These are phyloP conservation scores for Eumaeus atala DNA, from an alignment of 1,140 invertebrate genomes.

Conservation along the genomic window DNA sequence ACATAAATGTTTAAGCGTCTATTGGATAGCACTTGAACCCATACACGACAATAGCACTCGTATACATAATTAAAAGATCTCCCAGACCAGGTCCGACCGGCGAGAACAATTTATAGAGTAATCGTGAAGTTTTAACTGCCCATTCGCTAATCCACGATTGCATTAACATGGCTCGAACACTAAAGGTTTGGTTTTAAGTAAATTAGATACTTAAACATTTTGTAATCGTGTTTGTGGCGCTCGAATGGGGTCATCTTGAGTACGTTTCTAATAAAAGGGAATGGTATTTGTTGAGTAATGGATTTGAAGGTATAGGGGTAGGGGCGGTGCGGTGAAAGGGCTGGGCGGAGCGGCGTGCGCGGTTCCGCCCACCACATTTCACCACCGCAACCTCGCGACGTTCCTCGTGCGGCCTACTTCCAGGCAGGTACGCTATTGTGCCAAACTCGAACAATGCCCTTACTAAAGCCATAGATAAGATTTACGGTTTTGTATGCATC, in stretches of 20 bases:
- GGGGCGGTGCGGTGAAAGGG: constrained; percentile 67
- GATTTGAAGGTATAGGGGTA: constrained; percentile 51
- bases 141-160: constrained; percentile 44
- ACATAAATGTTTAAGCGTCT: constrained; percentile 7
- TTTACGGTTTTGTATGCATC: constrained; percentile 33
- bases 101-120: constrained; percentile 35
- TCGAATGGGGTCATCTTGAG: constrained; percentile 46
- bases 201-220: constrained; percentile 24
- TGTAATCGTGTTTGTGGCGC: constrained; percentile 35
- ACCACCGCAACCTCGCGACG: constrained; percentile 55
- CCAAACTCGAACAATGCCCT: constrained; percentile 59
- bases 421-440: constrained; percentile 56
- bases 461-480: constrained; percentile 63
- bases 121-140: constrained; percentile 36
- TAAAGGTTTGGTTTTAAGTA: constrained; percentile 12
- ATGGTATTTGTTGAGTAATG: constrained; percentile 47
- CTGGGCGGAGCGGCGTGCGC: constrained; percentile 65
- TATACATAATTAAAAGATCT: constrained; percentile 45
- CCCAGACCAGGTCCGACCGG: constrained; percentile 24
- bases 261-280: constrained; percentile 45
- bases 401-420: constrained; percentile 63
- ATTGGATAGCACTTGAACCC: constrained; percentile 8
- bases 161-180: constrained; percentile 26
- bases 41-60: constrained; percentile 24
- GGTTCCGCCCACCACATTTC: constrained; percentile 66